These are phyloP conservation scores for Gastracanthus pulcherrimus DNA, from an alignment of 2,888 invertebrate genomes.

Conservation along the genomic window DNA sequence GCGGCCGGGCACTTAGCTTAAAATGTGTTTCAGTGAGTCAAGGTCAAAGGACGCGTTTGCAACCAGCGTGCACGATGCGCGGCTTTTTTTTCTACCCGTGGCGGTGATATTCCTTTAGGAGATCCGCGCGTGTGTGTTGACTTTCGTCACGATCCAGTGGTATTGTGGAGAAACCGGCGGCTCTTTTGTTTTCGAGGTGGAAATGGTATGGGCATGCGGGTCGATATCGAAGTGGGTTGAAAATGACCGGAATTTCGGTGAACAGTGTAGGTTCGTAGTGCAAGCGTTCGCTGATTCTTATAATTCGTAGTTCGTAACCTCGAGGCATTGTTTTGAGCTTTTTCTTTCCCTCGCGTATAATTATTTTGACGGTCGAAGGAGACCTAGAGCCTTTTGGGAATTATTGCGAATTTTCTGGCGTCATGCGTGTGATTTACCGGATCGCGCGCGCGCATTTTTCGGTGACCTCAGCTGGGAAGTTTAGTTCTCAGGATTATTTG, in stretches of 20 bases:
- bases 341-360: neutral
- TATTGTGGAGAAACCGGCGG: too few species aligned
- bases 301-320: conserved; percentile 10
- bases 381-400: conserved; percentile 6
- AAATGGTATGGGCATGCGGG: neutral
- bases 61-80: neutral
- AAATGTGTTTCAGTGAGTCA: conserved; percentile 56
- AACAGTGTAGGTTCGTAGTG: too few species aligned
- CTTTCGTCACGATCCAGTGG: neutral
- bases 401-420: conserved; percentile 33
- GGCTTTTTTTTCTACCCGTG: too few species aligned
- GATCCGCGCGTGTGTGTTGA: neutral
- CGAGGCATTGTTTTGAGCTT: conserved; percentile 8
- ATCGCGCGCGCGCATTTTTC: too few species aligned
- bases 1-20: conserved; percentile 41
- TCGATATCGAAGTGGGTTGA: neutral
- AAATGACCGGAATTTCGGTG: neutral
- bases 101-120: neutral
- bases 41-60: conserved; percentile 38
- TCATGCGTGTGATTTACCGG: conserved; percentile 14
- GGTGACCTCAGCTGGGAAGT: conserved; percentile 19
- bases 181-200: neutral
- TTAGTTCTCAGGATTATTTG: conserved; percentile 15
- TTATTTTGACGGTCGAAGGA: neutral
- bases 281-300: neutral